Base-by-base conservation (phyloP, 2,113 vertebrate species). In the Pituophis catenifer region DNA sequence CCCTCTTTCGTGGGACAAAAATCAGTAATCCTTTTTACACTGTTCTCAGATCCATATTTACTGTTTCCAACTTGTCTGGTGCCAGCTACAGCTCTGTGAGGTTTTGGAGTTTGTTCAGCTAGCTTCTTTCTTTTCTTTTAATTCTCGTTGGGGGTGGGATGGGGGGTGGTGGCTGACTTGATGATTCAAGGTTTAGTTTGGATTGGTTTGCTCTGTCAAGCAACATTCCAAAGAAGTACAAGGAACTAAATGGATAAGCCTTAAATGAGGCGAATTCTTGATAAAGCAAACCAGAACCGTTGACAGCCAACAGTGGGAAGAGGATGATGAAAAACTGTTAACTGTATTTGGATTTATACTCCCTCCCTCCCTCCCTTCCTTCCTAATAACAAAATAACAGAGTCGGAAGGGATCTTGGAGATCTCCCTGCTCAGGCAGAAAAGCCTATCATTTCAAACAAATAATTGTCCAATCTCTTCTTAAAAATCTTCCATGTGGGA, bases 211-310 rank as follows among this genome's bases (percentile, higher is more conserved):
- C 98, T 97, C 97, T 98, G 97, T 96, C 97, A 98, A 97, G 97
- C 96, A 96, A 97, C 97, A 98, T 98, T 97, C 98, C 97, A 97
- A 97, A 98, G 97, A 97, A 97, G 98, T 98, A 98, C 38, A 98
- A 98, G 98, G 98, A 98, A 98, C 98, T 98, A 97, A 97, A 97
- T 97, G 58, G 98, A 97, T 98, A 98, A 98, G 96, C 97, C 98
- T 97, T 98, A 98, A 98, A 98, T 98, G 98, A 97, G 97, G 97
- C 97, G 98, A 96, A 98, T 98, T 98, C 98, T 99, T 99, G 98
- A 98, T 97, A 98, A 98, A 97, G 98, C 98, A 99, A 99, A 99
- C 98, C 99, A 98, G 98, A 99, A 99, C 98, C 98, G 98, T 97
- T 99, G 97, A 98, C 97, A 98, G 96, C 92, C 95, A 97, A 96